Conservation (phyloP, 2,888 invertebrate genomes). For the Baccha elongata region DNA sequence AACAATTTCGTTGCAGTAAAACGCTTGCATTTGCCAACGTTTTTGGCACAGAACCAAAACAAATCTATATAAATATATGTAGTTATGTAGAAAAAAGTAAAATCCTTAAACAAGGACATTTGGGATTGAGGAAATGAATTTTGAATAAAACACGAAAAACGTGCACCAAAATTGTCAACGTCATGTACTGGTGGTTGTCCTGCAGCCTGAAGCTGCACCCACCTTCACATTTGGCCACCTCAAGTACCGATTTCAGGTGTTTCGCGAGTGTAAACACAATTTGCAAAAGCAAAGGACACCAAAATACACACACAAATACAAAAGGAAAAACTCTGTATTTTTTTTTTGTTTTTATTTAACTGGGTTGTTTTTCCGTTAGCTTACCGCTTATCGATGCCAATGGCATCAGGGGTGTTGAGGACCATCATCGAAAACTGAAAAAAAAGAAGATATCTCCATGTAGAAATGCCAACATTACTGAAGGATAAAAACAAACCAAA, state of each 20-base stretch:
- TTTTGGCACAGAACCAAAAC: slow-evolving; percentile 42
- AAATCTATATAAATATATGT: neutral
- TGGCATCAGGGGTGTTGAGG: slow-evolving; percentile 34
- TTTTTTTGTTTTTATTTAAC: slow-evolving; percentile 14
- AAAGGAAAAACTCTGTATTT: slow-evolving; percentile 4
- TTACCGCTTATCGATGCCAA: slow-evolving; percentile 47
- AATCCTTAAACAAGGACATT: slow-evolving; percentile 64
- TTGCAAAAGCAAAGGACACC: slow-evolving; percentile 47
- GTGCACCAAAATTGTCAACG: slow-evolving; percentile 58
- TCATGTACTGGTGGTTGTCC: slow-evolving; percentile 36
- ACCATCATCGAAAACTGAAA: neutral
- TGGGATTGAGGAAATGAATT: slow-evolving; percentile 61
- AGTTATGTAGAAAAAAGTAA: neutral
- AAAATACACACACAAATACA: slow-evolving; percentile 18
- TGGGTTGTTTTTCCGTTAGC: neutral
- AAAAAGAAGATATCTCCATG: slow-evolving; percentile 20
- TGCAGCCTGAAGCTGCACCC: slow-evolving; percentile 12
- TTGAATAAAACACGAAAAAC: slow-evolving; percentile 63
- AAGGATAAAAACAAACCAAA: slow-evolving; percentile 63
- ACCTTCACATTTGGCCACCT: slow-evolving; percentile 40
- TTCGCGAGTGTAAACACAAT: slow-evolving; percentile 69
- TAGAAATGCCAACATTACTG: slow-evolving; percentile 12
- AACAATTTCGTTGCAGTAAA: slow-evolving; percentile 58
- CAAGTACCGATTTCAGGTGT: slow-evolving; percentile 61
- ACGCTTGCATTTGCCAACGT: slow-evolving; percentile 41